Percentiles rank a stretch among this genome's conserved stretches.
Evolutionary conservation across 2,113 vertebrate genomes (phyloP).

Genomic region (Colaptes auratus): DNA sequence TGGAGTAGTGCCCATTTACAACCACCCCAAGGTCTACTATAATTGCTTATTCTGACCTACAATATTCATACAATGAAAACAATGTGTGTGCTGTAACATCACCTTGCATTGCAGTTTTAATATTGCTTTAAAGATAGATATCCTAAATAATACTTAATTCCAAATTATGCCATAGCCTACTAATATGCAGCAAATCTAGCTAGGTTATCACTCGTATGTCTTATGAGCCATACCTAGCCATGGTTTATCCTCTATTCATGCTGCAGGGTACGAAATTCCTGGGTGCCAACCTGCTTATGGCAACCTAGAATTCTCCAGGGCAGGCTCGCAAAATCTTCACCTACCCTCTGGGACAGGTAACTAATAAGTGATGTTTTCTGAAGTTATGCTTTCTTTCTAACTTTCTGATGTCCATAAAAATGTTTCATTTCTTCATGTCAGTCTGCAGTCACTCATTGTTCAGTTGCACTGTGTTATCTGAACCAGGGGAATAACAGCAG

Average conservation of each 20-base stretch:
- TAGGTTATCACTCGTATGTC: slow-evolving; percentile 5
- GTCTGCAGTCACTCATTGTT: slow-evolving; percentile 2
- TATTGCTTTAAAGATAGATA: slow-evolving; percentile 7
- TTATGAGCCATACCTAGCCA: slow-evolving; percentile 73
- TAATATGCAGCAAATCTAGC: slow-evolving; percentile 16
- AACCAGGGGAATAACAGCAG: neutral
- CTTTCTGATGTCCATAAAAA: slow-evolving; percentile 41
- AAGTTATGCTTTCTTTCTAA: slow-evolving; percentile 67
- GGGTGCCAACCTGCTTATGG: slow-evolving; percentile 83
- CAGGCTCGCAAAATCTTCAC: slow-evolving; percentile 83
- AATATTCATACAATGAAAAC: neutral
- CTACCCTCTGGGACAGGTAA: slow-evolving; percentile 86
- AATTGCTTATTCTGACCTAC: neutral
- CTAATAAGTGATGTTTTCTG: slow-evolving; percentile 69
- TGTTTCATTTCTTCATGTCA: slow-evolving; percentile 32
- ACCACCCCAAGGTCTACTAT: neutral
- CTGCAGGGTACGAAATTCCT: slow-evolving; percentile 85
- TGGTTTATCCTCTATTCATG: slow-evolving; percentile 82
- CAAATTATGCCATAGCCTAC: slow-evolving; percentile 35
- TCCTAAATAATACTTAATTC: neutral
- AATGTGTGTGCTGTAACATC: neutral
- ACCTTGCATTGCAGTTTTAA: neutral
- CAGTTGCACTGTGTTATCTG: slow-evolving; percentile 19
- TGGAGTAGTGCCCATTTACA: neutral
- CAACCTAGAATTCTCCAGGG: slow-evolving; percentile 83